phyloP scores from a whole-genome alignment of 2,888 invertebrate genomes.

The Ligdia adustata region DNA sequence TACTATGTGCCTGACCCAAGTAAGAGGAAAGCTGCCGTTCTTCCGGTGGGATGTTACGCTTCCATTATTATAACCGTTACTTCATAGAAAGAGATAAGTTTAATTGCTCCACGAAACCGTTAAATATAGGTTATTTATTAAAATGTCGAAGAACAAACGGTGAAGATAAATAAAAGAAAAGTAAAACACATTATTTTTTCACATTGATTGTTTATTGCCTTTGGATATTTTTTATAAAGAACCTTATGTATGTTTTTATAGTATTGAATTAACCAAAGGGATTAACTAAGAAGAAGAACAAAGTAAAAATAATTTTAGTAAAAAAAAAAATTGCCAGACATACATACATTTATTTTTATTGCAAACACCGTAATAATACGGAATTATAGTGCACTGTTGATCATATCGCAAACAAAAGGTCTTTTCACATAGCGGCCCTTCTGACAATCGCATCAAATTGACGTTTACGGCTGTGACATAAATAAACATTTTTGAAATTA shows the following conservation, averaged over 20 bases:
- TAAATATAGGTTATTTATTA: too few species aligned
- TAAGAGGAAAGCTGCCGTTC: conserved; percentile 27
- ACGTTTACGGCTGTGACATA: conserved; percentile 62
- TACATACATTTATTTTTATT: background rate
- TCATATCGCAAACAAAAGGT: conserved; percentile 12
- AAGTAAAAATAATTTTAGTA: background rate
- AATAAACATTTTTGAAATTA: conserved; percentile 57
- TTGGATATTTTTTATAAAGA: background rate
- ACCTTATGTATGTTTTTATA: background rate
- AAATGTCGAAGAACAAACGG: too few species aligned
- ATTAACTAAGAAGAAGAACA: background rate
- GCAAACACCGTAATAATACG: too few species aligned
- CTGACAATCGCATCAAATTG: conserved; percentile 49
- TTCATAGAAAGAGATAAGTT: too few species aligned
- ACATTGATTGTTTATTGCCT: too few species aligned
- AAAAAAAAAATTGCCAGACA: background rate
- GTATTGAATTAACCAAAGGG: too few species aligned
- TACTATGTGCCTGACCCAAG: too few species aligned
- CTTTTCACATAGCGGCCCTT: conserved; percentile 12
- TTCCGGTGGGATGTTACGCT: conserved; percentile 25
- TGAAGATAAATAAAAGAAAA: too few species aligned
- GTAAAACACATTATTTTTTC: too few species aligned
- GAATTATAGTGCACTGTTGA: too few species aligned
- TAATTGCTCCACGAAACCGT: too few species aligned
- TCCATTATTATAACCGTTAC: conserved; percentile 23